Evolutionary conservation across 1,140 invertebrate genomes (phyloP).

Genomic region (Coenobita brevimanus): DNA sequence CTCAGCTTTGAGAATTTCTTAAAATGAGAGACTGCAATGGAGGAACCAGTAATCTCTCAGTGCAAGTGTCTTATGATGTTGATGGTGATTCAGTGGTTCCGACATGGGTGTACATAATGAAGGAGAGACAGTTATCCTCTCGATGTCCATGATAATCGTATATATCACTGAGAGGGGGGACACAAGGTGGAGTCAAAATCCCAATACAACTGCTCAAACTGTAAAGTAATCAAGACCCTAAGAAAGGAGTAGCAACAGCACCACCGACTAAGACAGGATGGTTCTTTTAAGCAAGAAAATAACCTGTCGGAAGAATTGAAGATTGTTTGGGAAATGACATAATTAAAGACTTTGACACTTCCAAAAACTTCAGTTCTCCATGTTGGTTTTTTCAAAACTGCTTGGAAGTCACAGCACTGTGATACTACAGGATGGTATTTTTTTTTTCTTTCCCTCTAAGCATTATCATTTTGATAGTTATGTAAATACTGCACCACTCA

Average conservation of each 20-base stretch:
- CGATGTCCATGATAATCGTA: slow-evolving; percentile 50
- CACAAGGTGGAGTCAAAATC: neutral
- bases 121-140: slow-evolving; percentile 43
- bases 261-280: slow-evolving; percentile 40
- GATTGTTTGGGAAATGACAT: too few species aligned
- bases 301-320: too few species aligned
- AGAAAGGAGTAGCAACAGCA: neutral
- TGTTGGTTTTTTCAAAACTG: too few species aligned
- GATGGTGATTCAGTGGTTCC: slow-evolving; percentile 50
- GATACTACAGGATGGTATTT: too few species aligned
- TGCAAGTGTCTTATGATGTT: slow-evolving; percentile 62
- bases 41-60: slow-evolving; percentile 62
- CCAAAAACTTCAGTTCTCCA: too few species aligned
- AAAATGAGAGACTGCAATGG: slow-evolving; percentile 49
- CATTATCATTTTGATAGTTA: slow-evolving; percentile 47
- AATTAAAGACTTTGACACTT: too few species aligned
- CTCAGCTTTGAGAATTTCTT: slow-evolving; percentile 52
- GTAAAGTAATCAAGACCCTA: too few species aligned
- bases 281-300: slow-evolving; percentile 23
- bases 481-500: slow-evolving; percentile 60
- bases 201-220: too few species aligned
- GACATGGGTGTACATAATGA: slow-evolving; percentile 51
- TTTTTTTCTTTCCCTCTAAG: too few species aligned
- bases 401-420: too few species aligned
- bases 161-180: slow-evolving; percentile 38